Conservation (phyloP, 64 coral and sea anemone species). For the Pocillopora damicornis region DNA sequence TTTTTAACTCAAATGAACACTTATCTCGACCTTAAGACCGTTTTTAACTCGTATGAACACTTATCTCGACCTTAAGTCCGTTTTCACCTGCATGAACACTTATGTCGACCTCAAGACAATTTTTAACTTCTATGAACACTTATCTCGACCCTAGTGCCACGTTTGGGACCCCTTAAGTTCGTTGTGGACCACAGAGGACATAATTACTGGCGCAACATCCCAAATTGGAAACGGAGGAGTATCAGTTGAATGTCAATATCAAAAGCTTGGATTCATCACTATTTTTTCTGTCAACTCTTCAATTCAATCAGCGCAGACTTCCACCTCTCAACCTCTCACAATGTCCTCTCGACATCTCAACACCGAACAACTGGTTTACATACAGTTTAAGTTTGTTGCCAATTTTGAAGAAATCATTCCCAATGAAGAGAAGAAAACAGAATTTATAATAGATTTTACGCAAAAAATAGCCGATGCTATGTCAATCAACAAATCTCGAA, state of each 20-base stretch:
- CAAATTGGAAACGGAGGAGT: conserved; percentile 10
- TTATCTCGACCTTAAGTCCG: too few species aligned
- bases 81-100: too few species aligned
- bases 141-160: conserved; percentile 35
- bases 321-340: neutral
- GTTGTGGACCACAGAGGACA: conserved; percentile 53
- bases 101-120: neutral
- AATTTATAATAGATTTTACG: neutral
- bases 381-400: conserved; percentile 25
- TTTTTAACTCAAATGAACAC: too few species aligned
- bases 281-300: conserved; percentile 39
- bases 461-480: conserved; percentile 10
- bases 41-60: too few species aligned
- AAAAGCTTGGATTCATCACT: conserved; percentile 37
- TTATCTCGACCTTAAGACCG: too few species aligned
- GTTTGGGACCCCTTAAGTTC: conserved; percentile 33
- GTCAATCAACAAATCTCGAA: conserved; percentile 11
- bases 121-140: neutral
- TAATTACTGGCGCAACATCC: neutral
- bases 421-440: conserved; percentile 2
- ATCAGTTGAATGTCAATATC: conserved; percentile 23
- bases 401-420: conserved; percentile 24
- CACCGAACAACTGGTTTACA: neutral
- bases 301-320: neutral
- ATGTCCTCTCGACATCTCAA: neutral